These are phyloP conservation scores for Mythimna lalbum DNA, from an alignment of 2,888 invertebrate genomes.

Conservation along the genomic window DNA sequence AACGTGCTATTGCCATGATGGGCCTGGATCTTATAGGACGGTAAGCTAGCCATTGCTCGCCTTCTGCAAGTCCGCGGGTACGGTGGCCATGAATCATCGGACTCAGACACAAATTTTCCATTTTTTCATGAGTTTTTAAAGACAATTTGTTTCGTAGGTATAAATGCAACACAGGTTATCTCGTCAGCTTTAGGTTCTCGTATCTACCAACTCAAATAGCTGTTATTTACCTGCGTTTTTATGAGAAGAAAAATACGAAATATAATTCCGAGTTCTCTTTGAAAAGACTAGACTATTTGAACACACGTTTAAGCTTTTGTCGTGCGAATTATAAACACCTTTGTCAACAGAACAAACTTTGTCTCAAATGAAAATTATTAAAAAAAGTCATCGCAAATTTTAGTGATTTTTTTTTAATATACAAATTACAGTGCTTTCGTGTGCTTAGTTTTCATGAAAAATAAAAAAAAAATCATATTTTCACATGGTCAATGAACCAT, in stretches of 20 bases:
- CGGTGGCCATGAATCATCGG: no score
- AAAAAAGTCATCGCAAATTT: constrained; percentile 40
- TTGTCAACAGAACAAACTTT: constrained; percentile 40
- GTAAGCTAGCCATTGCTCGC: no score
- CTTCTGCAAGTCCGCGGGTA: no score
- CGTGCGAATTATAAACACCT: constrained; percentile 28
- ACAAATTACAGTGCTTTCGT: constrained; percentile 1
- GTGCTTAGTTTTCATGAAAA: neutral
- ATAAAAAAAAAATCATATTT: neutral
- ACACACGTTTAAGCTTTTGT: constrained; percentile 27
- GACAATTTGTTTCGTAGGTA: neutral
- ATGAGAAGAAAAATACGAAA: constrained; percentile 25
- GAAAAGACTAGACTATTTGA: constrained; percentile 20
- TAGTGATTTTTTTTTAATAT: constrained; percentile 2
- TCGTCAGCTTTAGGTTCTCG: neutral
- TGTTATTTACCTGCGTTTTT: neutral
- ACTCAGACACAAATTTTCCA: neutral
- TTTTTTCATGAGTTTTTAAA: neutral
- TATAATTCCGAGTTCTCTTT: constrained; percentile 17
- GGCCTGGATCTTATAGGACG: no score
- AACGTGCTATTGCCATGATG: no score
- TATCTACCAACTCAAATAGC: neutral
- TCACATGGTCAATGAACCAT: neutral
- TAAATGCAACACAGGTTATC: neutral
- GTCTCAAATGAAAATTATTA: constrained; percentile 47